Conservation (phyloP, 2,888 invertebrate species). For the Nephrotoma guestfalica region DNA sequence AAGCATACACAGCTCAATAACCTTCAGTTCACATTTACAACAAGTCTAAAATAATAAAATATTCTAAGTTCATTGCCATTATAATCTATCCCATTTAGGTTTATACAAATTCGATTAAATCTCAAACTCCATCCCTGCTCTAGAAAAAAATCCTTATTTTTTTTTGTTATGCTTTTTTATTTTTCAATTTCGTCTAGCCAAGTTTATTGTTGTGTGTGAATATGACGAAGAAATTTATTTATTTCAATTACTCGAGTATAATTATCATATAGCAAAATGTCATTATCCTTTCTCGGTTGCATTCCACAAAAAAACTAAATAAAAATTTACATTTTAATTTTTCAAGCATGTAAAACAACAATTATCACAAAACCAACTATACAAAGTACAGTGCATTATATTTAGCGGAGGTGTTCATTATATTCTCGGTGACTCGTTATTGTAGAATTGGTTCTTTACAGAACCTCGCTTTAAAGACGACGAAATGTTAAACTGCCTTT, state of each 20-base stretch:
- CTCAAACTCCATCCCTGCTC: not conserved
- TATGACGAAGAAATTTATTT: not conserved
- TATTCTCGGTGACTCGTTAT: not conserved
- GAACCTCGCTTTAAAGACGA: not conserved
- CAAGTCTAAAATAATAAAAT: not conserved
- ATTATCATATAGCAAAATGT: not conserved
- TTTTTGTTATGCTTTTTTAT: too few species aligned
- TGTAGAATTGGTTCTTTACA: not conserved
- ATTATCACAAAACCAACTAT: not conserved
- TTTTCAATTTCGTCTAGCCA: too few species aligned
- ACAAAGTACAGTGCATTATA: not conserved
- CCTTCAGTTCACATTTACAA: not conserved
- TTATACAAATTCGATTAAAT: not conserved
- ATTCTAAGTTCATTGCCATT: not conserved
- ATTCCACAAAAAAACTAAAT: not conserved
- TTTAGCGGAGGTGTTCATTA: not conserved
- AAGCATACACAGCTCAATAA: not conserved
- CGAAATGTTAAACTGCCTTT: not conserved
- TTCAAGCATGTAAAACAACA: not conserved
- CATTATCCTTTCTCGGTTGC: not conserved
- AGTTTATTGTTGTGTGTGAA: too few species aligned
- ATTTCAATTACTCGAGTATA: not conserved
- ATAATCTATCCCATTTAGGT: not conserved
- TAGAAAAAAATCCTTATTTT: not conserved
- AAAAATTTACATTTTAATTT: not conserved